A percentile compares a stretch with the other conserved stretches of the same genome.
Conservation (phyloP, 2,113 vertebrate genomes). For the Condylura cristata region DNA sequence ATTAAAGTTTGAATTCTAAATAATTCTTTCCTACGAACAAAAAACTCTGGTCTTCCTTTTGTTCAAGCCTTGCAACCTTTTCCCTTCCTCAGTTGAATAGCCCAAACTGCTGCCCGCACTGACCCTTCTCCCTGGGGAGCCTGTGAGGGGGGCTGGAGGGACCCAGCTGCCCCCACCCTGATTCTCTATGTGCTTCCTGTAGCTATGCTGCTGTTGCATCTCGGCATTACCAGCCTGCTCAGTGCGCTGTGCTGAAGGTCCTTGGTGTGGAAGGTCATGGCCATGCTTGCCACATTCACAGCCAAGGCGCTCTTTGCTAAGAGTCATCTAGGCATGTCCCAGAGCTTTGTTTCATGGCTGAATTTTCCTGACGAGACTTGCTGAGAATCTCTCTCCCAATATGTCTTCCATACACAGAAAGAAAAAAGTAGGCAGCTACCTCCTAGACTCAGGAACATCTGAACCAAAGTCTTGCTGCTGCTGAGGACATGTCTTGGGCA, state of each 20-base stretch:
- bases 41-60: not conserved
- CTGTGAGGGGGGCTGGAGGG: not conserved
- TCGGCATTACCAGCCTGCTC: rapidly evolving
- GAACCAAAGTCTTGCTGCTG: not conserved
- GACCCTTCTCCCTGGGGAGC: not conserved
- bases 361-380: not conserved
- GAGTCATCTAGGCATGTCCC: not conserved
- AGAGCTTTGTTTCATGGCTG: not conserved
- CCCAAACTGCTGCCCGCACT: not conserved
- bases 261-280: not conserved
- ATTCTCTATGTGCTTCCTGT: not conserved
- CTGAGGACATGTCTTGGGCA: not conserved
- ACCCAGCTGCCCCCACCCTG: not conserved
- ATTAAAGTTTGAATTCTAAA: constrained; percentile 9
- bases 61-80: not conserved
- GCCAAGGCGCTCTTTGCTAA: not conserved
- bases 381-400: too few relatives aligned
- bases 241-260: too few relatives aligned
- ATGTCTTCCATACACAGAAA: too few relatives aligned
- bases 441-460: not conserved
- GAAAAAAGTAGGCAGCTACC: too few relatives aligned
- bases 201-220: not conserved
- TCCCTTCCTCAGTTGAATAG: not conserved
- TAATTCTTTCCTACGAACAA: not conserved
- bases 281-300: not conserved